A percentile compares a stretch with the other conserved stretches of the same genome.
Conservation (phyloP, 1,140 invertebrate species). For the Nasonia giraulti region DNA sequence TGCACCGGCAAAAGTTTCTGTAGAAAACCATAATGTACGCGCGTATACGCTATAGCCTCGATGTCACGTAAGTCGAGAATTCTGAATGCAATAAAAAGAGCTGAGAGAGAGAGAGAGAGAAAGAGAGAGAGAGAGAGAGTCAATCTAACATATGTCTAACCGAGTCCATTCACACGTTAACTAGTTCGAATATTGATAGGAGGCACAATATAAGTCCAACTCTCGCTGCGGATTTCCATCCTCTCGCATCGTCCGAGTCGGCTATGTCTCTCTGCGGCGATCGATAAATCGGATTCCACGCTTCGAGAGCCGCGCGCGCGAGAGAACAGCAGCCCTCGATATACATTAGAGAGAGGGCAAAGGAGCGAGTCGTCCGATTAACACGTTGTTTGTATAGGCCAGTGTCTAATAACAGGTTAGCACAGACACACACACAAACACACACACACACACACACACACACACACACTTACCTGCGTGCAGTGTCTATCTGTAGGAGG, state of each 20-base stretch:
- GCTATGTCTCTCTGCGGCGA: conserved; percentile 32
- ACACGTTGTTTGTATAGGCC: conserved; percentile 75
- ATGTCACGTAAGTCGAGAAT: not conserved
- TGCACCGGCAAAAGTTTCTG: not conserved
- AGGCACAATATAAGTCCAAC: conserved; percentile 31
- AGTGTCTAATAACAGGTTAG: conserved; percentile 75
- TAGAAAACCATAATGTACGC: not conserved
- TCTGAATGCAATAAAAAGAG: not conserved
- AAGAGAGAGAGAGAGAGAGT: not conserved
- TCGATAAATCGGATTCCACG: conserved; percentile 69
- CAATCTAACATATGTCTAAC: conserved; percentile 35
- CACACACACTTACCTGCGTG: conserved; percentile 69
- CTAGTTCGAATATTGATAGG: conserved; percentile 37
- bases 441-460: conserved; percentile 71
- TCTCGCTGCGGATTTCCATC: conserved; percentile 8
- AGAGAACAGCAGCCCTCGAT: not conserved
- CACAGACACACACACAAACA: conserved; percentile 69
- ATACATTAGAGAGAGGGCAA: conserved; percentile 21
- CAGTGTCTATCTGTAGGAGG: conserved; percentile 71
- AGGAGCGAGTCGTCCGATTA: conserved; percentile 69
- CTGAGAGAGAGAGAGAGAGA: not conserved
- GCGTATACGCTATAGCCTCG: no score
- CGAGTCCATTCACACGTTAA: conserved; percentile 41
- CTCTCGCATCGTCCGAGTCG: not conserved
- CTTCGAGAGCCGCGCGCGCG: conserved; percentile 46